phyloP scores from a whole-genome alignment of 2,113 vertebrate genomes.

The Chlorocebus sabaeus region DNA sequence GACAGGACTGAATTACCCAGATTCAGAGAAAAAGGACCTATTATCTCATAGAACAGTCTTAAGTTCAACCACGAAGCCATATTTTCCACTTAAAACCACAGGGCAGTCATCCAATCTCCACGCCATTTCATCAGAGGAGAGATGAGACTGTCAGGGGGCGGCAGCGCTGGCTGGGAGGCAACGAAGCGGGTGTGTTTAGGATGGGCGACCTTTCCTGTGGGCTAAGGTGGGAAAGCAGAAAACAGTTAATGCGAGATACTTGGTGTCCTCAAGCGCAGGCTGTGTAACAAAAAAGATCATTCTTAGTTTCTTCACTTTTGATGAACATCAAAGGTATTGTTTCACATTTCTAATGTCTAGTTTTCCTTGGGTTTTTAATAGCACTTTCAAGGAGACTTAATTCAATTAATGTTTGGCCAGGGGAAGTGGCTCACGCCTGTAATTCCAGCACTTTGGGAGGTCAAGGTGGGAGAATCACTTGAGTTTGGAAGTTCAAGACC shows the following conservation, averaged over 20 bases:
- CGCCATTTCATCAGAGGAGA: not conserved
- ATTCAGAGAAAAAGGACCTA: not conserved
- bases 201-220: rapidly evolving
- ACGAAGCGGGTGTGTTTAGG: rapidly evolving
- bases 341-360: not conserved
- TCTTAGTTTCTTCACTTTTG: not conserved
- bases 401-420: too few species aligned
- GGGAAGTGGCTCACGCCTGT: too few species aligned
- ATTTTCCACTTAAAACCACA: not conserved
- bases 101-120: not conserved
- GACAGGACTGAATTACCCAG: not conserved
- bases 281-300: not conserved
- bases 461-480: too few species aligned
- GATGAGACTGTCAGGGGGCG: rapidly evolving
- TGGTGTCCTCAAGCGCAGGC: too few species aligned
- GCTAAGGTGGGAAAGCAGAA: not conserved
- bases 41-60: not conserved
- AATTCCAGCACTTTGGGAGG: too few species aligned
- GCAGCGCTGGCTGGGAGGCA: rapidly evolving
- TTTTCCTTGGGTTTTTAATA: not conserved
- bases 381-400: too few species aligned
- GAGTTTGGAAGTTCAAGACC: too few species aligned
- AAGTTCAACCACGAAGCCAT: rapidly evolving
- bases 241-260: not conserved
- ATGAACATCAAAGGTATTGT: not conserved